Evolutionary conservation across 2,113 vertebrate species (phyloP).

Genomic region (Zosterops borbonicus): DNA sequence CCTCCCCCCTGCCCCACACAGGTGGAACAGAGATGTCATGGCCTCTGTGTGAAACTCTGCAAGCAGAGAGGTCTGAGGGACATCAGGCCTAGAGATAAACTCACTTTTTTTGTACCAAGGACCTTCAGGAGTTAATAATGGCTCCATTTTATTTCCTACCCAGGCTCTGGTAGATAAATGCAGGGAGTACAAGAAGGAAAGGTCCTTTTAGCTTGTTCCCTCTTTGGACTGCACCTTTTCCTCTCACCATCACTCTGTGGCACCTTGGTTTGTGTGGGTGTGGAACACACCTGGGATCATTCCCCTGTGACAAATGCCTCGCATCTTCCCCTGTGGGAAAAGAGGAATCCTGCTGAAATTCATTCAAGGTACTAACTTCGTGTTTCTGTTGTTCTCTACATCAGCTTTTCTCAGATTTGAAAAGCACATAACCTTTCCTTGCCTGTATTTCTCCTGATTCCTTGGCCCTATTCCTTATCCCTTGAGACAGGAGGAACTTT

Average conservation of each 20-base stretch:
- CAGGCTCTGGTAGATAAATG: neutral
- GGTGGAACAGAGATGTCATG: accelerated
- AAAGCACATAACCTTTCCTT: neutral
- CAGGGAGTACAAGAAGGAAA: neutral
- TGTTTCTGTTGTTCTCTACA: neutral
- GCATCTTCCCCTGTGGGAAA: neutral
- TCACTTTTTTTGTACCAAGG: neutral
- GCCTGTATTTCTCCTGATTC: neutral
- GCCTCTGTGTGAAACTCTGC: neutral
- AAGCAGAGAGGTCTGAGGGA: neutral
- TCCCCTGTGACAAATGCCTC: neutral
- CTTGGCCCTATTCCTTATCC: neutral
- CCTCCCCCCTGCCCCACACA: neutral
- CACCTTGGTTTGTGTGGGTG: neutral
- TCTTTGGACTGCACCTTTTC: neutral
- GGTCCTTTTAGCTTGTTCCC: neutral
- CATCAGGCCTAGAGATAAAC: accelerated
- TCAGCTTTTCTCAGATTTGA: neutral
- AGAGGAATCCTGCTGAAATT: neutral
- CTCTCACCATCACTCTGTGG: neutral
- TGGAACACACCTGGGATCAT: neutral
- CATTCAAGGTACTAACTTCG: neutral
- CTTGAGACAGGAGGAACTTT: neutral
- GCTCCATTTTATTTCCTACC: neutral
- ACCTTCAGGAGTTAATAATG: neutral